Base-by-base conservation (phyloP, 2,113 vertebrate genomes). In the Turdus rufiventris region DNA sequence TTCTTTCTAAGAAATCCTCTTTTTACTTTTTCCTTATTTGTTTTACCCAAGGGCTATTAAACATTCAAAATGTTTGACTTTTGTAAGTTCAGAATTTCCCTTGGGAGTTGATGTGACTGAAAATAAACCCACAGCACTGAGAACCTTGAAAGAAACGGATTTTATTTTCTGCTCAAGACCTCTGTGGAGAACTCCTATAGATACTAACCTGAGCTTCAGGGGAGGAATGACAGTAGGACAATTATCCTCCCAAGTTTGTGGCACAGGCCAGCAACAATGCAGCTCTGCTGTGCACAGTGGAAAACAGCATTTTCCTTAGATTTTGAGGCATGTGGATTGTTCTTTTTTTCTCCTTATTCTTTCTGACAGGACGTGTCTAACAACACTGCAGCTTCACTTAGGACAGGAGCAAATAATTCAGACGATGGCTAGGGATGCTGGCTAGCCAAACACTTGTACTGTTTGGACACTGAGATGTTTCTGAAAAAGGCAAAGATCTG, bases 251-350 rank as follows among this genome's bases (percentile, higher is more conserved):
- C 20, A 23, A 5, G 19, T 67, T 76, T 36, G 25, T 1, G 12
- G 26, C 51, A 67, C 40, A 36, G 71, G 25, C 25, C 25, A 68
- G 78, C 66, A 75, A 2, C 0, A 0, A 4, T 29, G 43, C 21
- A 12, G 11, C 42, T 74, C 43, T 42, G 0, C 51, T 67, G 0
- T 7, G 21, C 21, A 6, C 34, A 43, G 2, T 12, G 29, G 28
- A 50, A 18, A 82, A 31, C 40, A 31, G 12, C 26, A 9, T 74
- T 93, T 70, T 66, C 3, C 18, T 73, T 36, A 51, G 43, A 36
- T 51, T 91, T 31, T 17, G 60, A 53, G 57, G 29, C 6, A 6
- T 13, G 1, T 26, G 53, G 15, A n/a, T 91, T 71, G 31, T 57
- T 89, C 18, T 66, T 20, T 58, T 50, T 8, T 1, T 13, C 6